A percentile compares a stretch with the other conserved stretches of the same genome.
These are phyloP conservation scores for Protophormia terraenovae DNA, from an alignment of 2,888 invertebrate species.

Conservation along the genomic window DNA sequence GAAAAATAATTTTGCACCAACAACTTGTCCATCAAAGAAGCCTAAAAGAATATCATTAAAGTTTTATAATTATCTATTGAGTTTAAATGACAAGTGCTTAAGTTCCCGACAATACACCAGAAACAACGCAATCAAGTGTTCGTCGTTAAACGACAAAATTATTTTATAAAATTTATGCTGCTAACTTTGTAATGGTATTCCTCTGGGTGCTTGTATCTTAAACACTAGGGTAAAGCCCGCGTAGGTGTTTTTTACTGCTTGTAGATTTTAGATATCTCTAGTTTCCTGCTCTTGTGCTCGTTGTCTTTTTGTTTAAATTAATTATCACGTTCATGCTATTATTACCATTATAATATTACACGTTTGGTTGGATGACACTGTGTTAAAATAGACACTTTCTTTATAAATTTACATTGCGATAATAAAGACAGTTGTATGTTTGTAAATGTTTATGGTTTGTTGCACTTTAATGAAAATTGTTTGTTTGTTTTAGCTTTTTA, in stretches of 20 bases:
- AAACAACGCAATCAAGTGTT: background rate
- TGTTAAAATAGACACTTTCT: background rate
- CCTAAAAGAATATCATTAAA: background rate
- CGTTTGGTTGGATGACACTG: background rate
- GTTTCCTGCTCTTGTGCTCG: background rate
- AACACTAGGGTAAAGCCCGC: background rate
- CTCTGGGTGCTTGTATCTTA: background rate
- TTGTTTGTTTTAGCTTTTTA: background rate
- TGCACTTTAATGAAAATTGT: background rate
- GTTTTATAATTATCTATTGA: background rate
- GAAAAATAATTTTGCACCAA: background rate
- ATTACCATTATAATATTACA: constrained; percentile 1
- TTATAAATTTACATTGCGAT: background rate
- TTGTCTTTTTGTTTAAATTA: background rate
- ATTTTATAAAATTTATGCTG: background rate
- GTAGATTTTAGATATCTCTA: background rate
- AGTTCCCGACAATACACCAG: background rate
- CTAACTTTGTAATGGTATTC: background rate
- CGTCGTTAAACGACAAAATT: background rate
- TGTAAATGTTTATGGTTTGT: background rate
- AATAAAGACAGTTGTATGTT: background rate
- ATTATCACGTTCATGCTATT: constrained; percentile 1
- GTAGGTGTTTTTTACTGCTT: background rate
- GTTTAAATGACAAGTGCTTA: background rate
- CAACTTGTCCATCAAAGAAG: background rate